A percentile compares a stretch with the other conserved stretches of the same genome.
These are phyloP conservation scores for Channa argus DNA, from an alignment of 2,113 vertebrate genomes.

Conservation along the genomic window DNA sequence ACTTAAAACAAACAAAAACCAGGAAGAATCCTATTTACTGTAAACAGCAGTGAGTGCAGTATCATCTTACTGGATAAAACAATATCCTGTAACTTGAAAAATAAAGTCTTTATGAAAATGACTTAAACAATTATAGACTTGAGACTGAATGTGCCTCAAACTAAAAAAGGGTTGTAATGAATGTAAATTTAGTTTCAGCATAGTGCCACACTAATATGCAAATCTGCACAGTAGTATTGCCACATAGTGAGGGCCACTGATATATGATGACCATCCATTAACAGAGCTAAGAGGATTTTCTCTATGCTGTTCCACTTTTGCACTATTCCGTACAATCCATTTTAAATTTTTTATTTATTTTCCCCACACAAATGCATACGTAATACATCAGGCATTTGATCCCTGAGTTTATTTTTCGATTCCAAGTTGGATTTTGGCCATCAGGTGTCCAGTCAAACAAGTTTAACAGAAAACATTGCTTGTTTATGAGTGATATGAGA, in stretches of 20 bases:
- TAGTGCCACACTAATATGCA: not conserved
- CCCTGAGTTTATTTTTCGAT: not conserved
- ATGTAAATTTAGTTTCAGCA: too few relatives aligned
- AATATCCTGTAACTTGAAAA: not conserved
- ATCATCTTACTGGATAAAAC: not conserved
- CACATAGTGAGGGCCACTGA: too few relatives aligned
- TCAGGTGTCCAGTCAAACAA: not conserved
- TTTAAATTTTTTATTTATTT: not conserved
- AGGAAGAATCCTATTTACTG: constrained; percentile 33
- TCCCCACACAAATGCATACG: constrained; percentile 1
- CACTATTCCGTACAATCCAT: constrained; percentile 22
- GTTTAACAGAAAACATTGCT: not conserved
- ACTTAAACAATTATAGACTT: too few relatives aligned
- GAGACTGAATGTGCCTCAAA: not conserved
- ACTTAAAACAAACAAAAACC: not conserved
- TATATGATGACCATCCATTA: too few relatives aligned
- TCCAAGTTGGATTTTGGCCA: not conserved
- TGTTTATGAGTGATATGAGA: not conserved
- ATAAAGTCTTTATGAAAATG: not conserved
- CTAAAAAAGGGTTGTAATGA: not conserved
- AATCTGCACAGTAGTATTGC: not conserved
- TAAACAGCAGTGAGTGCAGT: constrained; percentile 3
- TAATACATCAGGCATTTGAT: not conserved
- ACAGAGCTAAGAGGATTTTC: constrained; percentile 36
- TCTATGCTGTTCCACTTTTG: constrained; percentile 33